Evolutionary conservation across 2,797 vertebrate genomes (phyloP), one percentile per base, ranked within the genome.

Genomic region (Mastacembelus armatus): DNA sequence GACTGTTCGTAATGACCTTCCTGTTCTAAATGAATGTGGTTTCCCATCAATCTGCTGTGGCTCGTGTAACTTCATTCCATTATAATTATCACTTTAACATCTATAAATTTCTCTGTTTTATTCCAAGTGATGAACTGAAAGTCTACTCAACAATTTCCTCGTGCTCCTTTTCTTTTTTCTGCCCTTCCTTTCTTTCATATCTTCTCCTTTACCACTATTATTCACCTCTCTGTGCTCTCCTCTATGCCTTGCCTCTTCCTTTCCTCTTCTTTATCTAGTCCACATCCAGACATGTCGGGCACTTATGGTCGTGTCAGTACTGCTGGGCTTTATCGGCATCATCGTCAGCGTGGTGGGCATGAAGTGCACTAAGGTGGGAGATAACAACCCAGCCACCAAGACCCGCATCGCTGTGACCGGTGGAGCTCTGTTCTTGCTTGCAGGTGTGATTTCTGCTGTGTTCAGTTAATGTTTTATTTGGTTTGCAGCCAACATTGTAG

Each of bases 361-460:
- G 98, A 98, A 98, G 76, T 99, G 98, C 86, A 99, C 98, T 2
- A 96, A 96, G 66, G 96, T 99, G 1, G 97, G 96, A 1, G 98
- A 99, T 65, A 96, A 96, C 72, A 96, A 97, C 87, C 98, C 98
- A 0, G 45, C 89, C 2, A 94, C 93, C 71, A 99, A 99, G 88
- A 91, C 92, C 83, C 95, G 96, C 66, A 94, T 98, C 0, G 98
- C 97, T 14, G 92, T 97, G 67, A 92, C 95, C 0, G 98, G 98
- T 36, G 98, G 97, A 0, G 83, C 90, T 30, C 94, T 99, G 63
- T 99, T 99, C 64, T 15, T 99, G 63, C 92, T 98, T 4, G 95
- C 96, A 24, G 98, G 98, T 99, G 85, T 83, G 80, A 49, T 19
- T 67, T 42, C 10, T 63, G 18, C 16, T 47, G 7, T 18, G 14